Evolutionary conservation across 2,888 invertebrate genomes (phyloP).

Genomic region (Harpagoxenus sublaevis): DNA sequence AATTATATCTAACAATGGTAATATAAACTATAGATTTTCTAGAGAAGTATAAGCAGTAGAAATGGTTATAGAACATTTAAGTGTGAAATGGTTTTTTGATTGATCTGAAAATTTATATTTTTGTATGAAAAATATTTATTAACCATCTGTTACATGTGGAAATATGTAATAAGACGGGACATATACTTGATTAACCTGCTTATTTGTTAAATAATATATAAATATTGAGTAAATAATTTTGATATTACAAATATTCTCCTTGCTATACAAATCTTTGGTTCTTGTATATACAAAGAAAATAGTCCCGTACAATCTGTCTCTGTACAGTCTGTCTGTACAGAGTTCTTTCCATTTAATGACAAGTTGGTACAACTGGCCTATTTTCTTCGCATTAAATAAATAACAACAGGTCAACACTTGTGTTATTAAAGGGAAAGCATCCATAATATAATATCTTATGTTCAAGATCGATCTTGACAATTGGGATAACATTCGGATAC

Average conservation of each 20-base stretch:
- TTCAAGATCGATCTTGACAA: constrained; percentile 90
- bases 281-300: not conserved
- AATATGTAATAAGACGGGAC: too few species aligned
- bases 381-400: not conserved
- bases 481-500: constrained; percentile 95
- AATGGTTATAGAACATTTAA: too few species aligned
- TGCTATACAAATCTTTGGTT: not conserved
- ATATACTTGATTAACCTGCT: too few species aligned
- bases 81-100: too few species aligned
- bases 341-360: not conserved
- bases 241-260: not conserved
- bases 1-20: not conserved
- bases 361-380: not conserved
- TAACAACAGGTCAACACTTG: not conserved
- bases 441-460: constrained; percentile 47
- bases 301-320: not conserved
- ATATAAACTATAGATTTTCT: not conserved
- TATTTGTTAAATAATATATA: not conserved
- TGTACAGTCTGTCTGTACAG: not conserved
- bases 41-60: not conserved
- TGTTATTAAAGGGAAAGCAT: not conserved
- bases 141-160: too few species aligned
- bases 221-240: not conserved
- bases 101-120: too few species aligned
- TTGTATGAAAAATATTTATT: too few species aligned